phyloP scores from a whole-genome alignment of 92 coral and sea anemone genomes.

The Phenganax subtilis region DNA sequence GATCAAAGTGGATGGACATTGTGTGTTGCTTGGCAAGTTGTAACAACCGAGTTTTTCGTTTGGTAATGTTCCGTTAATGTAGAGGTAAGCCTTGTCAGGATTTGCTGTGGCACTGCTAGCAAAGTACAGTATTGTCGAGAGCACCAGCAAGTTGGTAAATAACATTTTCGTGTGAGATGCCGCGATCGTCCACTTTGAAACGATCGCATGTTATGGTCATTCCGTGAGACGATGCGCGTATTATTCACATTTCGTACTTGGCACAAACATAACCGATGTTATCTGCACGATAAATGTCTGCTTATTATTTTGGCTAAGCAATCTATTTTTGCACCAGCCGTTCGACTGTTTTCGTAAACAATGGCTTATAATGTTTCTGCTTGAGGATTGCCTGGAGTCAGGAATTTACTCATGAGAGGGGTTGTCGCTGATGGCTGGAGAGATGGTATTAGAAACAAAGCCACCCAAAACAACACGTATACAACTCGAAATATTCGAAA shows the following conservation, averaged over 20 bases:
- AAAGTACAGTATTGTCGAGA: slow-evolving; percentile 5
- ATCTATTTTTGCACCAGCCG: too few relatives aligned
- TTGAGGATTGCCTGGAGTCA: too few relatives aligned
- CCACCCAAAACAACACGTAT: too few relatives aligned
- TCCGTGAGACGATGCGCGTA: neutral
- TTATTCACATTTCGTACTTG: neutral
- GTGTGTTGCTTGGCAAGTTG: slow-evolving; percentile 7
- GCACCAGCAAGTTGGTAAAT: neutral
- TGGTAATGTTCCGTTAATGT: neutral
- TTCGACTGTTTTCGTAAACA: too few relatives aligned
- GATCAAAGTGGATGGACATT: slow-evolving; percentile 10
- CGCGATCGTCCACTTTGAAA: neutral
- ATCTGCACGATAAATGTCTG: neutral
- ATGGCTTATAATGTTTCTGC: too few relatives aligned
- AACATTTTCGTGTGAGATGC: neutral
- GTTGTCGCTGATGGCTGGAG: too few relatives aligned
- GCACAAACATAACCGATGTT: neutral
- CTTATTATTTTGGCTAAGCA: neutral
- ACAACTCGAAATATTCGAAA: too few relatives aligned
- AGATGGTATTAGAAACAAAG: too few relatives aligned
- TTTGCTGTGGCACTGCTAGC: slow-evolving; percentile 7
- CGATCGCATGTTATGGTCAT: neutral
- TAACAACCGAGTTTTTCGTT: neutral
- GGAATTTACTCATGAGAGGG: too few relatives aligned
- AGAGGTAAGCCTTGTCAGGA: slow-evolving; percentile 16